Evolutionary conservation across 2,888 invertebrate species (phyloP).

Genomic region (Ophion ellenae): DNA sequence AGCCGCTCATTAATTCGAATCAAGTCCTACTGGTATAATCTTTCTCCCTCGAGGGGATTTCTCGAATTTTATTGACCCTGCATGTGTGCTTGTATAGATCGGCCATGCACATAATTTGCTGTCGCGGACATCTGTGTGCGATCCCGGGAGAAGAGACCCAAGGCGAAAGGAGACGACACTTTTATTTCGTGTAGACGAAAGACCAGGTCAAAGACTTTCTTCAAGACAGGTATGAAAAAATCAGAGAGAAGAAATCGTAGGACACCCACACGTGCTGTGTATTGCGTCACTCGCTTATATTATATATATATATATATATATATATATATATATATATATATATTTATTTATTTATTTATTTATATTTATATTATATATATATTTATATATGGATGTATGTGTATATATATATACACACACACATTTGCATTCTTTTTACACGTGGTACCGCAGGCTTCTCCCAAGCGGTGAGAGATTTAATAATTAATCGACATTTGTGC

Average conservation of each 20-base stretch:
- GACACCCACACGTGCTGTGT: conserved; percentile 19
- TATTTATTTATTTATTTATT: neutral
- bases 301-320: neutral
- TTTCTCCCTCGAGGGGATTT: neutral
- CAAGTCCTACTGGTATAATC: conserved; percentile 13
- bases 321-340: neutral
- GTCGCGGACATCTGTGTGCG: conserved; percentile 1
- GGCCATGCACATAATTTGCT: neutral
- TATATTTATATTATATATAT: neutral
- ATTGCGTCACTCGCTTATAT: conserved; percentile 18
- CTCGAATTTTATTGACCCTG: conserved; percentile 24
- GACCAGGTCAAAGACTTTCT: conserved; percentile 41
- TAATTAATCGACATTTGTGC: conserved; percentile 1
- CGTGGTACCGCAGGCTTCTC: neutral
- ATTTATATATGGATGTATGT: too few relatives aligned
- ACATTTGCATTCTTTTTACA: conserved; percentile 12
- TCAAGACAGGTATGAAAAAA: conserved; percentile 16
- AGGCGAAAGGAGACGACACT: conserved; percentile 31
- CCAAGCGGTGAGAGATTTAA: neutral
- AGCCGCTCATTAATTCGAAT: conserved; percentile 17
- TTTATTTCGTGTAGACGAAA: conserved; percentile 13
- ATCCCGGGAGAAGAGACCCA: conserved; percentile 3
- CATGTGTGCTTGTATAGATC: neutral
- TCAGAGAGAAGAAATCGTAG: conserved; percentile 22
- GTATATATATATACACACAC: neutral